These are phyloP conservation scores for Clarias fuscus DNA, from an alignment of 2,797 vertebrate species.

Conservation along the genomic window DNA sequence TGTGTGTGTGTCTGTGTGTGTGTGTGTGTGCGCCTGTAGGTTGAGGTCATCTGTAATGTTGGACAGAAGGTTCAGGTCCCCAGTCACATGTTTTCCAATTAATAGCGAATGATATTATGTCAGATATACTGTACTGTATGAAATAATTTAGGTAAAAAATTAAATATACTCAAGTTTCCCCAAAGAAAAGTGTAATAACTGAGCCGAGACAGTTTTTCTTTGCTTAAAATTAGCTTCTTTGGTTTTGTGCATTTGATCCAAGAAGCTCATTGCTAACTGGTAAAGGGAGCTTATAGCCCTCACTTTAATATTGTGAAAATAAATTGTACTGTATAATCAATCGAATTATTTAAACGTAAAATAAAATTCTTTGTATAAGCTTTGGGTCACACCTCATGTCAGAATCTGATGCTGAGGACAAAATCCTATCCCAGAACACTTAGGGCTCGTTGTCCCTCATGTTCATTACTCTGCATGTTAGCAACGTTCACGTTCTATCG, in stretches of 20 bases:
- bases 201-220: background rate
- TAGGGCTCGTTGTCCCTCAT: too few species aligned
- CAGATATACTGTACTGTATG: background rate
- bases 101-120: background rate
- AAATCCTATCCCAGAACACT: background rate
- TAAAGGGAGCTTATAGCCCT: background rate
- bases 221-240: background rate
- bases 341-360: background rate
- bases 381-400: background rate
- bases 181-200: background rate
- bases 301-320: background rate
- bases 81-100: background rate
- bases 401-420: background rate
- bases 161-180: background rate
- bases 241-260: background rate
- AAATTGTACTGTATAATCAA: background rate
- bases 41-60: too few species aligned
- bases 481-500: too few species aligned
- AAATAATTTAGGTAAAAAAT: background rate
- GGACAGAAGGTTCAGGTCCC: too few species aligned
- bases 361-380: background rate
- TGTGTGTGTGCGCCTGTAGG: too few species aligned
- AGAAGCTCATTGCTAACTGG: background rate
- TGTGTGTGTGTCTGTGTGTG: too few species aligned
- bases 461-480: too few species aligned